Evolutionary conservation across 30 jellyfish, hydroid and myxozoan species (phyloP), one percentile per base, ranked within the genome.

Genomic region (Pelagia noctiluca): DNA sequence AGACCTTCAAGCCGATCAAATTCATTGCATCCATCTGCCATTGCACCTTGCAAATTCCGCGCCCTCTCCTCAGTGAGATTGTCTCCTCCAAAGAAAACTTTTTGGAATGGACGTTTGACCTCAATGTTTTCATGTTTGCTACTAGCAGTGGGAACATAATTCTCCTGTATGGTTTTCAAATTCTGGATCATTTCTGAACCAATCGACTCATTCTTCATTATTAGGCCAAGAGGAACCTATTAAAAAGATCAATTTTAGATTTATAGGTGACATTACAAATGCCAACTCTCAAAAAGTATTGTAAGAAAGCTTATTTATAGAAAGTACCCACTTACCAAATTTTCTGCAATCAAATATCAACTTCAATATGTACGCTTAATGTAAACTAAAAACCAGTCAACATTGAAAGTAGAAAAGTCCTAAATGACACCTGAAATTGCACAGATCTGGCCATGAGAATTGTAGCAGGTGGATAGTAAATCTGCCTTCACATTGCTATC

Each of bases 211-310:
- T 42, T 61, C 35, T 78, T 78, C 72, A 78, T 24, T 25, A 60
- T 19, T 54, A 78, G 50, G 30, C 89, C 89, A 78, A 78, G 89
- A 35, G 89, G 89, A 7, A 78, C 81, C 89, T 78, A 35, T 21
- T 47, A 75, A 36, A 32, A 35, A 65, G 21, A 10, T 62, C 25
- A 23, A 62, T 16, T 23, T 62, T n/a, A 23, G 0, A 3, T 1
- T n/a, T n/a, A n/a, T n/a, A n/a, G n/a, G n/a, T n/a, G n/a, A n/a
- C n/a, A n/a, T n/a, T n/a, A n/a, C n/a, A n/a, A n/a, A n/a, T n/a
- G n/a, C n/a, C n/a, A n/a, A n/a, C n/a, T n/a, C n/a, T n/a, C n/a
- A n/a, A n/a, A n/a, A n/a, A n/a, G n/a, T n/a, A n/a, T n/a, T n/a
- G n/a, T n/a, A n/a, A n/a, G n/a, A n/a, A n/a, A n/a, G n/a, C n/a